phyloP scores from a whole-genome alignment of 1,140 invertebrate genomes.

The Temnothorax longispinosus region DNA sequence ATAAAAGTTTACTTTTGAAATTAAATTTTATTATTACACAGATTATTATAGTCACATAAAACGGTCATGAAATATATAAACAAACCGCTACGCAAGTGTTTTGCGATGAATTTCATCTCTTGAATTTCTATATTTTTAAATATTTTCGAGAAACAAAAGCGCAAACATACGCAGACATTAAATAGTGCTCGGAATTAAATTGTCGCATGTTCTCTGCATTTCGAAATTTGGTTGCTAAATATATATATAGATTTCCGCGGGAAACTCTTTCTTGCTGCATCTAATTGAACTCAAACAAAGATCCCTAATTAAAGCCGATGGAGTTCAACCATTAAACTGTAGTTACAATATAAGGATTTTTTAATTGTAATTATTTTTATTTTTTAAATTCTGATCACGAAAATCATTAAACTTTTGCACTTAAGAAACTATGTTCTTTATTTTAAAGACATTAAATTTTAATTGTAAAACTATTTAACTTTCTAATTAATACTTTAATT shows the following conservation, averaged over 20 bases:
- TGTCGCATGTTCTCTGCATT: neutral
- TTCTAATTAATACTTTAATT: neutral
- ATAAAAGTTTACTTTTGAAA: neutral
- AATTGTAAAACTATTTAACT: neutral
- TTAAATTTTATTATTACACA: neutral
- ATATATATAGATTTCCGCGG: neutral
- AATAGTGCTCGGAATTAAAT: constrained; percentile 6
- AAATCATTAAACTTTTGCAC: neutral
- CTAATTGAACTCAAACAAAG: constrained; percentile 16
- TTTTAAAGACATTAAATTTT: neutral
- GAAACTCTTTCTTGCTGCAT: neutral
- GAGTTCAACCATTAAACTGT: neutral
- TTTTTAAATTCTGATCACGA: neutral
- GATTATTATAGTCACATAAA: neutral
- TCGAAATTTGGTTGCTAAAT: neutral
- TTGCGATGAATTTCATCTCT: neutral
- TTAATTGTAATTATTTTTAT: neutral
- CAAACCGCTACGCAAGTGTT: neutral
- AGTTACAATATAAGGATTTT: neutral
- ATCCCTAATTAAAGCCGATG: neutral
- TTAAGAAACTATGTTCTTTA: neutral
- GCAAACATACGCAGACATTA: neutral
- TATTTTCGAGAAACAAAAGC: neutral
- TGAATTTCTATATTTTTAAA: constrained; percentile 6
- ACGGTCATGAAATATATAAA: neutral